Evolutionary conservation across 2,113 vertebrate species (phyloP).

Genomic region (Acrocephalus kingi): DNA sequence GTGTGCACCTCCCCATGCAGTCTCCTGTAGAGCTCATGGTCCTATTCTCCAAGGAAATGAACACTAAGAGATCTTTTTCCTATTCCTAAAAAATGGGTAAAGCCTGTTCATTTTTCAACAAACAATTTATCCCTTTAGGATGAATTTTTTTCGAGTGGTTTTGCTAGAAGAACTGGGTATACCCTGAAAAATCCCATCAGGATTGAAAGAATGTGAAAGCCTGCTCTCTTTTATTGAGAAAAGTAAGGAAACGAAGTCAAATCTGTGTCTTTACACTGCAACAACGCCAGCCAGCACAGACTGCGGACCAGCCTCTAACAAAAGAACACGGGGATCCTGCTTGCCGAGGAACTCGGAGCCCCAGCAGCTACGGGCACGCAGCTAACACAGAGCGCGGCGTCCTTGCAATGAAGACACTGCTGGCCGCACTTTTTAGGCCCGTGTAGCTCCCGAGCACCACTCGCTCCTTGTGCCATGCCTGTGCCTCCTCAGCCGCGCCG

Average conservation of each 20-base stretch:
- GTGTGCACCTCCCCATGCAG: accelerated
- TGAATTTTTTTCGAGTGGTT: background rate
- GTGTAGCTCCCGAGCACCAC: accelerated
- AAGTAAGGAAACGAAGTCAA: background rate
- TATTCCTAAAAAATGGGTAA: background rate
- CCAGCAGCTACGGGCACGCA: background rate
- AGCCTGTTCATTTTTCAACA: background rate
- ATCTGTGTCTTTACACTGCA: background rate
- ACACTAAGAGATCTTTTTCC: background rate
- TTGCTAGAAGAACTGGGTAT: background rate
- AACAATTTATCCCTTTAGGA: background rate
- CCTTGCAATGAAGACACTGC: accelerated
- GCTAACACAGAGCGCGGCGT: accelerated
- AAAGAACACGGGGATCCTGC: accelerated
- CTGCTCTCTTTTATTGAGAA: background rate
- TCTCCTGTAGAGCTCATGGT: background rate
- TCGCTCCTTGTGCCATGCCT: background rate
- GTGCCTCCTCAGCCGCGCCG: background rate
- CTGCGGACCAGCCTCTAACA: background rate
- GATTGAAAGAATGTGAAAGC: background rate
- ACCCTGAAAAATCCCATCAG: background rate
- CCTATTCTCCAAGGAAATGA: background rate
- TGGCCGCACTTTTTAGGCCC: background rate
- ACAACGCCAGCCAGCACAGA: background rate
- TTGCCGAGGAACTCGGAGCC: accelerated